Conservation (phyloP, 2,113 vertebrate genomes). For the Petromus typicus region DNA sequence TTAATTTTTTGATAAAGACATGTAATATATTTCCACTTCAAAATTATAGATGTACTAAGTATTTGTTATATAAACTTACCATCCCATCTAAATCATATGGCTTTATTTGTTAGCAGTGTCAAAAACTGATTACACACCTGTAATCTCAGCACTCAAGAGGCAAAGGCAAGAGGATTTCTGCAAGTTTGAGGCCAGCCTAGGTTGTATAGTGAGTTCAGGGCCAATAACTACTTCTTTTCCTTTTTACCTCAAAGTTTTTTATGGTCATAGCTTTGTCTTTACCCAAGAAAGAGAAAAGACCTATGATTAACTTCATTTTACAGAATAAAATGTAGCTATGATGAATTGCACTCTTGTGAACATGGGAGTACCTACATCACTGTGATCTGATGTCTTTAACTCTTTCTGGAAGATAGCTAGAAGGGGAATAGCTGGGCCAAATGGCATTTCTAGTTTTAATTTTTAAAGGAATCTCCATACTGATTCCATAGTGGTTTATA, state of each 20-base stretch:
- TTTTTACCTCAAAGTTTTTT: conserved; percentile 43
- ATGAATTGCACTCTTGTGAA: neutral
- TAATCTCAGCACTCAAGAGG: no score
- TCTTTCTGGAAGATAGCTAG: neutral
- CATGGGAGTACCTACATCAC: neutral
- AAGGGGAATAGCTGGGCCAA: neutral
- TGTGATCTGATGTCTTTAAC: neutral
- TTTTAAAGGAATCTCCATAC: neutral
- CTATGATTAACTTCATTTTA: conserved; percentile 46
- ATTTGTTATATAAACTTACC: conserved; percentile 36
- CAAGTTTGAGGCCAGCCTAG: no score
- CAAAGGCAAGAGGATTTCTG: no score
- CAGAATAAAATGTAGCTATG: conserved; percentile 13
- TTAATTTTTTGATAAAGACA: conserved; percentile 39
- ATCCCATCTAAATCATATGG: conserved; percentile 29
- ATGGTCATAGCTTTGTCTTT: conserved; percentile 12
- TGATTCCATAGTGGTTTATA: neutral
- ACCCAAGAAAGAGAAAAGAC: neutral
- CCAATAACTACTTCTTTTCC: conserved; percentile 32
- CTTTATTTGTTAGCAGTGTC: neutral
- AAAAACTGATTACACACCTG: conserved; percentile 39
- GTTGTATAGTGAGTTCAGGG: no score
- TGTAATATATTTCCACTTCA: conserved; percentile 12
- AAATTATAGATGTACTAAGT: conserved; percentile 17
- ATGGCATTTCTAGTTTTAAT: neutral